Percentiles rank a stretch among this genome's conserved stretches.
Conservation (phyloP, 2,797 vertebrate genomes). For the Lemur catta region DNA sequence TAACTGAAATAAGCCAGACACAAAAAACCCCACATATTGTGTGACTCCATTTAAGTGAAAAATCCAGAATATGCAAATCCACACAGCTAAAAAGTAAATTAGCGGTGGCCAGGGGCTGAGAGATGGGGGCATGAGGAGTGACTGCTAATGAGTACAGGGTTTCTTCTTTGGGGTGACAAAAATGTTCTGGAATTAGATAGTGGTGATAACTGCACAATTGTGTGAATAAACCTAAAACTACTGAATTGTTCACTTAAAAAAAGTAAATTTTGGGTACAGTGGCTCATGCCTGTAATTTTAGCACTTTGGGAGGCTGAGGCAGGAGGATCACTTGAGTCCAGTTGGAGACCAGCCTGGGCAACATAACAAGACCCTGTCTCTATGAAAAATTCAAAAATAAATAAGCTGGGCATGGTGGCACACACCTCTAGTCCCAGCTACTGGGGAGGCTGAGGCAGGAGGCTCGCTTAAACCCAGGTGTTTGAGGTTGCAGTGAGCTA, state of each 20-base stretch:
- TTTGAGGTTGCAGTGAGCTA: neutral
- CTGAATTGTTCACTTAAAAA: neutral
- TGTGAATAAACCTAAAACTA: neutral
- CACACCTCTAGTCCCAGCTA: neutral
- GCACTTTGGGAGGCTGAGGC: neutral
- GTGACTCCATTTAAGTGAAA: neutral
- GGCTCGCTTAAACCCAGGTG: neutral
- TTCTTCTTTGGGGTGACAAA: neutral
- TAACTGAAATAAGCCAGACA: neutral
- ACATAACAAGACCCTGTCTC: neutral
- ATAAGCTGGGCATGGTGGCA: neutral
- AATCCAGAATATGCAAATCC: neutral
- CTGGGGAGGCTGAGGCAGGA: neutral
- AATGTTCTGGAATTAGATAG: neutral
- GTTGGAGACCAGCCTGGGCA: neutral
- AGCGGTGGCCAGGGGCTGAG: neutral
- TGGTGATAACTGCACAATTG: neutral
- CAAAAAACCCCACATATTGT: rapidly evolving
- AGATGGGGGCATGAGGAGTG: neutral
- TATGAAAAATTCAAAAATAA: neutral
- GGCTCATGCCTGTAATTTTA: neutral
- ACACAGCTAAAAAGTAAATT: neutral
- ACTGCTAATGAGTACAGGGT: too few species aligned
- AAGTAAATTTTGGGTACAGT: neutral
- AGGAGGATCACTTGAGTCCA: neutral